phyloP scores from a whole-genome alignment of 2,888 invertebrate species.

The Unio pictorum region DNA sequence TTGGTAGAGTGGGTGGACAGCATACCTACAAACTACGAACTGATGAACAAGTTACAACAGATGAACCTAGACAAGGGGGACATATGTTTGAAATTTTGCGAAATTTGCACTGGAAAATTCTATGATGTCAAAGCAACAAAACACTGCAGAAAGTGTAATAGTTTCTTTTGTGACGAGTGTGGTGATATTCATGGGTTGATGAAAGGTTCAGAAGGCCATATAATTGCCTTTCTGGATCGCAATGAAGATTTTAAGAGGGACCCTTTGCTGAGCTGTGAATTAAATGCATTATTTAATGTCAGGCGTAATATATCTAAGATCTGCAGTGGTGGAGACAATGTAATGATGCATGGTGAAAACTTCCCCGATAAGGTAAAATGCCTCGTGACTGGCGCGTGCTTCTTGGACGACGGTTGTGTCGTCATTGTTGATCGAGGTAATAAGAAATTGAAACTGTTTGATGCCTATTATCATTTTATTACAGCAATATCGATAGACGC shows the following conservation, averaged over 20 bases:
- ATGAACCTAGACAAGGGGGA: slow-evolving; percentile 4
- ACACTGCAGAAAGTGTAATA: slow-evolving; percentile 30
- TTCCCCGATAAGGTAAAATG: slow-evolving; percentile 5
- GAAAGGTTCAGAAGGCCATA: slow-evolving; percentile 20
- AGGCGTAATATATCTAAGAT: slow-evolving; percentile 1
- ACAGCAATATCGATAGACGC: slow-evolving; percentile 4
- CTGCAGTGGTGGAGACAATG: too few relatives aligned
- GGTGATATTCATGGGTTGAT: slow-evolving; percentile 34
- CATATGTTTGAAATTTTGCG: slow-evolving; percentile 9
- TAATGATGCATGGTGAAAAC: too few relatives aligned
- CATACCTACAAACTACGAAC: slow-evolving; percentile 15
- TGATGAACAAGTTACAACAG: slow-evolving; percentile 14
- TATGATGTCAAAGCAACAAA: slow-evolving; percentile 15
- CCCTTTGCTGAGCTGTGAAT: slow-evolving; percentile 11
- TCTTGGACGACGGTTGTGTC: slow-evolving; percentile 13
- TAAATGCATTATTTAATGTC: slow-evolving; percentile 16
- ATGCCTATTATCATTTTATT: slow-evolving; percentile 8
- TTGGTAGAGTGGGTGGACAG: slow-evolving; percentile 18
- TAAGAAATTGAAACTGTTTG: slow-evolving; percentile 21
- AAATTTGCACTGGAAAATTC: slow-evolving; percentile 19
- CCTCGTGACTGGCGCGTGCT: slow-evolving; percentile 15
- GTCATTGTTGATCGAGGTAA: slow-evolving; percentile 20
- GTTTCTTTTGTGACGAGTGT: slow-evolving; percentile 31
- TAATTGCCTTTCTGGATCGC: slow-evolving; percentile 18
- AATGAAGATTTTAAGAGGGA: slow-evolving; percentile 16